Base-by-base conservation (phyloP, 92 coral and sea anemone genomes). In the Phenganax stokvisi region DNA sequence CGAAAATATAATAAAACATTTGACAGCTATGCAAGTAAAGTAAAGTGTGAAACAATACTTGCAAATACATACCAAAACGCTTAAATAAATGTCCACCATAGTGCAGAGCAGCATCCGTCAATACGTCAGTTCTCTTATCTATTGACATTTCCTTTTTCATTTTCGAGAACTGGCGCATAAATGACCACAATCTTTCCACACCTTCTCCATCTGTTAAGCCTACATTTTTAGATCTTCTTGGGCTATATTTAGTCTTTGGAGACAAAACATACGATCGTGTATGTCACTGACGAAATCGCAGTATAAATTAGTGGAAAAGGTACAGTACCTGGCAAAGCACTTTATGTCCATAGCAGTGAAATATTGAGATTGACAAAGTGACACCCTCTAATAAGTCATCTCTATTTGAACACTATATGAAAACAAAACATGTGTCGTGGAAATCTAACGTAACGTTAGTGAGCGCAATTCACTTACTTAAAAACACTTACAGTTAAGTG, bases 141-240 rank as follows among this genome's bases (percentile, higher is more conserved):
- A 72, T 77, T 7, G 80, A 17, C 88, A 85, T 85, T 85, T 85
- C 88, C 76, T 85, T 80, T 25, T 81, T 80, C 57, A 85, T 80
- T 20, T 76, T 61, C 2, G 85, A 61, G 57, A 80, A 80, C 79
- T 51, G 84, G 27, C 75, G 74, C 67, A 80, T 55, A 72, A 17
- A 72, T 0, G 88, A 60, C 88, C 88, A 85, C 59, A 85, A 80
- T 27, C 72, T 12, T 62, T 37, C 84, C 4, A 77, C 80, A 75
- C 80, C 80, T 75, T 75, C 80, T 28, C 80, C 80, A 75, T 75
- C 80, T 8, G 59, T 75, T 30, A 75, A 57, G 25, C 80, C 80
- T 16, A 75, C 66, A 75, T 57, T 57, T 55, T 17, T 10, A 7
- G 80, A 54, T 31, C 80, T 56, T 75, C 80, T 55, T n/a, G 80